Percentiles rank a stretch among this genome's conserved stretches.
Evolutionary conservation across 2,797 vertebrate genomes (phyloP).

Genomic region (Phrynocephalus forsythii): DNA sequence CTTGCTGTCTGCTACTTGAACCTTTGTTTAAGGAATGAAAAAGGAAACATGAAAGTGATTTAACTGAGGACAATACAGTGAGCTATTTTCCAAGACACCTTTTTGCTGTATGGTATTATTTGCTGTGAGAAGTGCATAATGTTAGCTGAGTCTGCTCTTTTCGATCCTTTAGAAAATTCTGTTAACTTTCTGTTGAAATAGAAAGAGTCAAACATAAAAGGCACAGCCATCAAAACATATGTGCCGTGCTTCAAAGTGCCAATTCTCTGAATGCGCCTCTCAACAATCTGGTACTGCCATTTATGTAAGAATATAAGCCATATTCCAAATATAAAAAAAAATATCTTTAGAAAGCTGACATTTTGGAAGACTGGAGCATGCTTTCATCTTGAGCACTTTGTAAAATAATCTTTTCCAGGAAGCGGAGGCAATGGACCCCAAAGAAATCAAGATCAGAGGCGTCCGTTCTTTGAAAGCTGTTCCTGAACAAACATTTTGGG

Average conservation of each 20-base stretch:
- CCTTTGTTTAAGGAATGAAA: not conserved
- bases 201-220: not conserved
- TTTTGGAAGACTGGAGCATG: not conserved
- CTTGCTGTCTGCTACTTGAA: no score
- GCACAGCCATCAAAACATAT: not conserved
- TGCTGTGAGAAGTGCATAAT: not conserved
- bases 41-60: not conserved
- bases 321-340: not conserved
- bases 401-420: not conserved
- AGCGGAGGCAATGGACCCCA: not conserved
- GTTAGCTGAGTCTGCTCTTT: not conserved
- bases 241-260: not conserved
- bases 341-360: not conserved
- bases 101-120: not conserved
- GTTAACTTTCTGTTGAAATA: not conserved
- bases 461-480: not conserved
- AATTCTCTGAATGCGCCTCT: not conserved
- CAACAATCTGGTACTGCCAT: not conserved
- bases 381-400: not conserved
- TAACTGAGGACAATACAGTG: not conserved
- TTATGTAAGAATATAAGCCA: not conserved
- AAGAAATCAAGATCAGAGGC: conserved; percentile 7
- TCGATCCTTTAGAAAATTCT: not conserved
- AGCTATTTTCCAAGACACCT: not conserved
- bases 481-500: not conserved